A percentile compares a stretch with the other conserved stretches of the same genome.
Evolutionary conservation across 2,797 vertebrate species (phyloP).

Genomic region (Odontamblyopus lacepedii): DNA sequence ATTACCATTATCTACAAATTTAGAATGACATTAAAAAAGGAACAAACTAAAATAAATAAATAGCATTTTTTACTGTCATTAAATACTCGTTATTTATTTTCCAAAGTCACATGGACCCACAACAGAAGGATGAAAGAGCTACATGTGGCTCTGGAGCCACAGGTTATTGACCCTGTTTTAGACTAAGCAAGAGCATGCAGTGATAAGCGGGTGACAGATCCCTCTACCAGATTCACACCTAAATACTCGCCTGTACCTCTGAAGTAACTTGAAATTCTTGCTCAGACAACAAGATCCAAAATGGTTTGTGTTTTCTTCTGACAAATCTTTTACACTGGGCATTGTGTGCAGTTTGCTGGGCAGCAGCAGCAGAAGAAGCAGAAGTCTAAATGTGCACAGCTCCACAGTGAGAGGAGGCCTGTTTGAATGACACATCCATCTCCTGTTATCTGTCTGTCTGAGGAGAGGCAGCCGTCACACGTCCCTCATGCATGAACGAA

Average conservation of each 20-base stretch:
- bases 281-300: slow-evolving; percentile 37
- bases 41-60: too few species aligned
- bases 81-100: too few species aligned
- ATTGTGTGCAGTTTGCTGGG: slow-evolving; percentile 41
- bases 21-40: too few species aligned
- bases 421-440: slow-evolving; percentile 74
- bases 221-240: too few species aligned
- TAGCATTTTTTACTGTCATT: too few species aligned
- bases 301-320: slow-evolving; percentile 23
- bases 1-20: too few species aligned
- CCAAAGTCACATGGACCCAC: too few species aligned
- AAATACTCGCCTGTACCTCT: neutral
- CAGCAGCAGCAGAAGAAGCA: slow-evolving; percentile 17
- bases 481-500: slow-evolving; percentile 66
- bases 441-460: slow-evolving; percentile 59
- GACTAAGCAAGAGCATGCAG: too few species aligned
- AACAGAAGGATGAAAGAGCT: too few species aligned
- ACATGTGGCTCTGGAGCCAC: too few species aligned
- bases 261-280: slow-evolving; percentile 4
- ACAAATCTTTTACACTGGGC: slow-evolving; percentile 42
- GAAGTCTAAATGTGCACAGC: slow-evolving; percentile 62
- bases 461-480: slow-evolving; percentile 40
- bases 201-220: too few species aligned
- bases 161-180: too few species aligned
- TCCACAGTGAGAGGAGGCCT: slow-evolving; percentile 55